A percentile compares a stretch with the other conserved stretches of the same genome.
These are phyloP conservation scores for Drosophila sordidapex DNA, from an alignment of 2,888 invertebrate genomes.

Conservation along the genomic window DNA sequence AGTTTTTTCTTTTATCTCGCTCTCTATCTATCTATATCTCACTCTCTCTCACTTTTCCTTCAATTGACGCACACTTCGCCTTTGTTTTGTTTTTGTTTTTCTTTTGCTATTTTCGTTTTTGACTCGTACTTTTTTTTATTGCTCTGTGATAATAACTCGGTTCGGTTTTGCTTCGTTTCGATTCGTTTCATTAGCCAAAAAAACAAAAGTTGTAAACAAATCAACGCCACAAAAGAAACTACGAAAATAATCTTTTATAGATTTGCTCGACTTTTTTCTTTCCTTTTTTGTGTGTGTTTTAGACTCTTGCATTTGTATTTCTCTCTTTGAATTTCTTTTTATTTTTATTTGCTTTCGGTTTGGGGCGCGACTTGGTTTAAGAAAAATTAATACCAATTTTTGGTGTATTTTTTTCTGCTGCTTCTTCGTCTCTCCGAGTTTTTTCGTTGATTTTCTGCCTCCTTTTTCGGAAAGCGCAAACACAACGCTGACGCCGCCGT, in stretches of 20 bases:
- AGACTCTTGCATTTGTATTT: slow-evolving; percentile 15
- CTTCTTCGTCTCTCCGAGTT: slow-evolving; percentile 12
- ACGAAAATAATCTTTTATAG: slow-evolving; percentile 79
- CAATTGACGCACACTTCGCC: slow-evolving; percentile 57
- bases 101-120: slow-evolving; percentile 59
- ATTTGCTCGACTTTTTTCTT: slow-evolving; percentile 54
- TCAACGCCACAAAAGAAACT: slow-evolving; percentile 79
- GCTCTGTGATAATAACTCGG: slow-evolving; percentile 70
- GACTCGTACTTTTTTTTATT: slow-evolving; percentile 48
- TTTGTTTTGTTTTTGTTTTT: slow-evolving; percentile 64
- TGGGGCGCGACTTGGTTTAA: slow-evolving; percentile 53
- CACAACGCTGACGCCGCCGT: slow-evolving; percentile 42
- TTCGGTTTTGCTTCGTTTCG: slow-evolving; percentile 28
- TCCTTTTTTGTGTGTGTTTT: slow-evolving; percentile 6
- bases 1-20: neutral
- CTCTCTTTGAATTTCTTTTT: slow-evolving; percentile 19
- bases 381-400: slow-evolving; percentile 52
- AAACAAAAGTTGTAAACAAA: slow-evolving; percentile 77
- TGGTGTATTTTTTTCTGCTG: slow-evolving; percentile 9
- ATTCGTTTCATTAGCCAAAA: slow-evolving; percentile 65
- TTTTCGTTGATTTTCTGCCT: slow-evolving; percentile 38
- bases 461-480: slow-evolving; percentile 50
- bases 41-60: slow-evolving; percentile 5
- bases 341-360: slow-evolving; percentile 32
- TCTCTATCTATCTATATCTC: neutral